phyloP scores from a whole-genome alignment of 92 coral and sea anemone genomes.

The Zoanthus solanderi region DNA sequence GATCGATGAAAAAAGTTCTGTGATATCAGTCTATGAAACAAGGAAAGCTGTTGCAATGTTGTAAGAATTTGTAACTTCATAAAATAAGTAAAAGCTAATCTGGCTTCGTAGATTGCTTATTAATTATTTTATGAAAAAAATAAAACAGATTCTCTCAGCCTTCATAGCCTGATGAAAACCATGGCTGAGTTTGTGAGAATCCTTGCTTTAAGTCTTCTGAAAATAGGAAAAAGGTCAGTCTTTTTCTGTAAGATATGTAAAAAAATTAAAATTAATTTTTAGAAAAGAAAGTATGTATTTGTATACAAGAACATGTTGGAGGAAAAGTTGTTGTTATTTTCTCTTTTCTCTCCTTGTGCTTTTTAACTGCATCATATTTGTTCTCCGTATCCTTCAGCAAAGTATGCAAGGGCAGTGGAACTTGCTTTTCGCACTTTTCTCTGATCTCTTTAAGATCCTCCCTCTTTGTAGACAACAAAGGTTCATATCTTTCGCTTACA shows the following conservation, averaged over 20 bases:
- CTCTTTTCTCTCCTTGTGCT: slow-evolving; percentile 46
- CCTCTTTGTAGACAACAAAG: slow-evolving; percentile 51
- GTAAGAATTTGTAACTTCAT: not conserved
- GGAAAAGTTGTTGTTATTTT: slow-evolving; percentile 51
- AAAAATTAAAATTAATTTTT: too few relatives aligned
- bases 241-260: too few relatives aligned
- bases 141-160: not conserved
- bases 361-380: slow-evolving; percentile 51
- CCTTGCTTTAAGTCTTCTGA: not conserved
- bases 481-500: slow-evolving; percentile 61
- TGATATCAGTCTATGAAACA: too few relatives aligned
- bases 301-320: slow-evolving; percentile 69
- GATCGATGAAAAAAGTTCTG: too few relatives aligned
- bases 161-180: not conserved
- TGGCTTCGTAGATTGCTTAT: not conserved
- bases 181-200: not conserved
- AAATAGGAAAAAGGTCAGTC: not conserved
- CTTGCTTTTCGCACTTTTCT: slow-evolving; percentile 44
- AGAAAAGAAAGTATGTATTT: slow-evolving; percentile 6
- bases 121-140: not conserved
- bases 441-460: slow-evolving; percentile 55
- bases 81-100: not conserved
- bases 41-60: not conserved
- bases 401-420: slow-evolving; percentile 57
- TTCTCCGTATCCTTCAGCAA: slow-evolving; percentile 53